Evolutionary conservation across 2,797 vertebrate species (phyloP).

Genomic region (Dromococcyx pavoninus): DNA sequence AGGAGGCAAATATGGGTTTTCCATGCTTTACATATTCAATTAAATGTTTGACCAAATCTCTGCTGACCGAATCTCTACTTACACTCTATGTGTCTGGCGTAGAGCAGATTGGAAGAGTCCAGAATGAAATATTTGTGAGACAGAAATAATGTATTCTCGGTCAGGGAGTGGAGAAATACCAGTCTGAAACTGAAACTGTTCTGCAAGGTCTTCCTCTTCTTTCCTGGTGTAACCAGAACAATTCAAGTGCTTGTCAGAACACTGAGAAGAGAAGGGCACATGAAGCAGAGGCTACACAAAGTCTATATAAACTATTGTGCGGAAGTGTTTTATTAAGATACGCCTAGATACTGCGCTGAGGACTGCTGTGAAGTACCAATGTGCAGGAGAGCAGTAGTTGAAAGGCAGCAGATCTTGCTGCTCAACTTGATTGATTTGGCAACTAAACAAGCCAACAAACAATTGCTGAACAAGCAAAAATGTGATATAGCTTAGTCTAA

Average conservation of each 20-base stretch:
- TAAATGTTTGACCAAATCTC: background rate
- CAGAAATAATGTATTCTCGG: background rate
- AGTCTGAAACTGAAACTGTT: background rate
- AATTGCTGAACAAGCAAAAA: background rate
- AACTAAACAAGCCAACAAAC: background rate
- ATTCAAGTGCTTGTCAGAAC: background rate
- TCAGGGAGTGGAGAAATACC: background rate
- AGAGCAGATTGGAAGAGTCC: background rate
- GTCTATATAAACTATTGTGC: background rate
- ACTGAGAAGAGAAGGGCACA: background rate
- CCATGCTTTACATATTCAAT: background rate
- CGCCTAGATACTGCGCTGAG: background rate
- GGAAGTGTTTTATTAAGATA: background rate
- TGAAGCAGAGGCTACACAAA: background rate
- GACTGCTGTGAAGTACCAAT: background rate
- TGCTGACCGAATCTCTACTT: background rate
- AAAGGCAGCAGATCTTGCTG: background rate
- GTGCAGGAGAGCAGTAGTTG: background rate
- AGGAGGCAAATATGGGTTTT: conserved; percentile 18
- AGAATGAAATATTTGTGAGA: background rate
- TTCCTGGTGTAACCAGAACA: background rate
- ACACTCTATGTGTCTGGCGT: background rate
- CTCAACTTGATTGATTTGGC: background rate
- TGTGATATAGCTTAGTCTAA: background rate
- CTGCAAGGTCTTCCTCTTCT: background rate